Conservation (phyloP, 2,797 vertebrate species). For the Bovichtus diacanthus region DNA sequence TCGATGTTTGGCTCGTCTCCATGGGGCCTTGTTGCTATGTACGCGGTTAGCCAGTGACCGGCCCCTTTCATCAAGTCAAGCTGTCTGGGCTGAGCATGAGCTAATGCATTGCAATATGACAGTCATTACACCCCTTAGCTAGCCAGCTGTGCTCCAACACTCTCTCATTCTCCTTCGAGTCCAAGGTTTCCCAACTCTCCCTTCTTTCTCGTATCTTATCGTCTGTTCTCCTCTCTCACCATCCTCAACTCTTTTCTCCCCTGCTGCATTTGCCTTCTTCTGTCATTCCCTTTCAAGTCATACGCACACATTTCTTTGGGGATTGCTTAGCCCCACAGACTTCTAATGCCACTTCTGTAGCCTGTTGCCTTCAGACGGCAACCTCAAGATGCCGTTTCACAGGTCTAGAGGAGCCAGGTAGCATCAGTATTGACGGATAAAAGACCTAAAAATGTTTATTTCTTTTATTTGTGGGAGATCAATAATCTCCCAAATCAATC, state of each 20-base stretch:
- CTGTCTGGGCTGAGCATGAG: conserved; percentile 71
- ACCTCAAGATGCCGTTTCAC: conserved; percentile 5
- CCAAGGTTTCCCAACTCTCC: conserved; percentile 49
- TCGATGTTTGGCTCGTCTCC: conserved; percentile 67
- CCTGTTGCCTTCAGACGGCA: conserved; percentile 19
- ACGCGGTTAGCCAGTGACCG: conserved; percentile 60
- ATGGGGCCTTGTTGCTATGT: conserved; percentile 72
- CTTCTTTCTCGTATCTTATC: conserved; percentile 15
- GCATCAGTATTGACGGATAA: conserved; percentile 2
- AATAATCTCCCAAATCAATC: conserved; percentile 6
- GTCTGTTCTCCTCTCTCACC: conserved; percentile 22
- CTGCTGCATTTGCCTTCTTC: conserved; percentile 13
- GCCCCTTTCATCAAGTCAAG: conserved; percentile 69
- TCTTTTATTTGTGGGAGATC: conserved; percentile 6
- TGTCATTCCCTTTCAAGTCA: conserved; percentile 34
- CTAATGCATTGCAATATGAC: conserved; percentile 76
- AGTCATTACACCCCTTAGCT: conserved; percentile 68
- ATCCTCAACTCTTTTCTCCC: conserved; percentile 2
- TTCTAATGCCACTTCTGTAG: conserved; percentile 10
- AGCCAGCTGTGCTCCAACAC: conserved; percentile 64
- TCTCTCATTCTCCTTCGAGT: conserved; percentile 36
- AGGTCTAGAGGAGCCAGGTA: not conserved
- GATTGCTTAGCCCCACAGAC: not conserved
- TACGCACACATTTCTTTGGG: conserved; percentile 39
- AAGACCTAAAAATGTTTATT: not conserved